These are phyloP conservation scores for Procavia capensis DNA, from an alignment of 2,113 vertebrate genomes.

Conservation along the genomic window DNA sequence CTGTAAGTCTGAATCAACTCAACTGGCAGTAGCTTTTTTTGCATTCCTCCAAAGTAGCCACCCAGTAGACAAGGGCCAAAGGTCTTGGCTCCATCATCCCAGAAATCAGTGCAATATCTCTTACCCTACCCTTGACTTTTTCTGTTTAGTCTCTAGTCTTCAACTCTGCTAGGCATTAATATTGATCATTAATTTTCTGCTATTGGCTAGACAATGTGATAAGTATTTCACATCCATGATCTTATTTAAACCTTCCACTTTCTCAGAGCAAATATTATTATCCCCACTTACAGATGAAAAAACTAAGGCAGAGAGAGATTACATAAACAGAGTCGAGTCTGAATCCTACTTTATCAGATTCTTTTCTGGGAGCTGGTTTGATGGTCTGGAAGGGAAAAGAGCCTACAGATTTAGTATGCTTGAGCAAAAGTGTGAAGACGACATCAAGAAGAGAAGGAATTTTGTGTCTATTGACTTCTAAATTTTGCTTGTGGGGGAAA, in stretches of 20 bases:
- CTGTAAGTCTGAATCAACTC: too few relatives aligned
- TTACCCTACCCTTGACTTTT: background rate
- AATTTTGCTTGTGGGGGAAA: background rate
- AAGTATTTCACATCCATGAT: too few relatives aligned
- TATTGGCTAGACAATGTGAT: background rate
- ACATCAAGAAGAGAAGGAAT: background rate
- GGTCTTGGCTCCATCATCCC: background rate
- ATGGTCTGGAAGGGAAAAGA: background rate
- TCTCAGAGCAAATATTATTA: constrained; percentile 18
- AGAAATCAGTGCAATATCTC: background rate
- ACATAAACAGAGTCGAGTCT: constrained; percentile 7
- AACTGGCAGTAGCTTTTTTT: too few relatives aligned
- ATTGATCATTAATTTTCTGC: background rate
- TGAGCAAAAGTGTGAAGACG: background rate
- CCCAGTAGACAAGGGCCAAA: background rate
- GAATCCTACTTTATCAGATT: background rate
- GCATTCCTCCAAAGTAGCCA: background rate
- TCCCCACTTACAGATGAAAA: constrained; percentile 25
- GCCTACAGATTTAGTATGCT: background rate
- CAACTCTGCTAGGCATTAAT: constrained; percentile 8
- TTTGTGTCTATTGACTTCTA: background rate
- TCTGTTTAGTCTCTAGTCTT: background rate
- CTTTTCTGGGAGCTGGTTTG: constrained; percentile 29
- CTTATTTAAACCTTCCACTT: too few relatives aligned
- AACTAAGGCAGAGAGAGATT: background rate